Evolutionary conservation across 2,113 vertebrate genomes (phyloP), one percentile per base, ranked within the genome.

Genomic region (Syngnathus scovelli): DNA sequence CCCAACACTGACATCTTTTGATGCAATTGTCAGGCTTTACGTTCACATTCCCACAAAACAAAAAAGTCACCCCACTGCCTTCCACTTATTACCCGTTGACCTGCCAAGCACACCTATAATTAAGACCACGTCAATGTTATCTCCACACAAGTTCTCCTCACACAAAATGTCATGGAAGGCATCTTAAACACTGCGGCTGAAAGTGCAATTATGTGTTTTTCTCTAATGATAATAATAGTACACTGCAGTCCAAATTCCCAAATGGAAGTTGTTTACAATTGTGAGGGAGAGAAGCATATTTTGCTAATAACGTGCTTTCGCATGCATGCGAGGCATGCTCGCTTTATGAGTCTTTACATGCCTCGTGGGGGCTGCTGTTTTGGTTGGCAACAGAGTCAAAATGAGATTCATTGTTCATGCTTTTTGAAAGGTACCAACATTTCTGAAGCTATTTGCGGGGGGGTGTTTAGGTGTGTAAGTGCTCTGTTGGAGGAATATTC

Each of bases 1-100:
- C 81, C 72, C 82, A 78, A 85, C 75, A 85, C 86, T 72, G 16
- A 58, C 74, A 61, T 75, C 72, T 54, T 75, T 74, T 70, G 6
- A 76, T 78, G 59, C 68, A 63, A 74, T 74, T 78, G 82, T 66
- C 49, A 61, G 64, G 74, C 66, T 66, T 68, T 49, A 48, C 67
- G 33, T 82, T 76, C 69, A 64, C 10, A 43, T 68, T 72, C 63
- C 59, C 65, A 68, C 55, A n/a, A 60, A 61, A 41, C 43, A 39
- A 61, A 23, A 19, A 64, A 67, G 74, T n/a, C 71, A 61, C 10
- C 61, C n/a, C 66, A 48, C 60, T 27, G 33, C 48, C 23, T 48
- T 51, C 27, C 27, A 58, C 38, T 23, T 63, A 19, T 66, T 54
- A 65, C 64, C 64, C 55, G 43, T 33, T 39, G n/a, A 81, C 68